Base-by-base conservation (phyloP, 2,113 vertebrate species). In the Thamnaconus septentrionalis region DNA sequence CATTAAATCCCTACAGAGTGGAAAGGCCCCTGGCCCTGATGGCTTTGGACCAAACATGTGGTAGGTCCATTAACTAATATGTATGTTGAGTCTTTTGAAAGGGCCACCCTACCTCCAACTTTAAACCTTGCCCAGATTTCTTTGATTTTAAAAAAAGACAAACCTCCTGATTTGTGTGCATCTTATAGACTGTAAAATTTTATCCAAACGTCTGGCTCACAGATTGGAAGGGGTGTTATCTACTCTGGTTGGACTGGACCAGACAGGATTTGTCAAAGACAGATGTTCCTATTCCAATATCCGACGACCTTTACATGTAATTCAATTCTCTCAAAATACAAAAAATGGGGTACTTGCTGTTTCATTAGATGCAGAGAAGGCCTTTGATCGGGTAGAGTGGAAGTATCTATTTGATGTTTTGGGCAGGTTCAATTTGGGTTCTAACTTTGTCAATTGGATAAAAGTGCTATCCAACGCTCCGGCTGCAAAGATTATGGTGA, bases 341-440 rank as follows among this genome's bases (percentile, higher is more conserved):
- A 31, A n/a, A 12, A 10, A 10, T 5, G 6, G 11, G 4, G 49
- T 53, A 7, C 51, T 53, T 6, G 5, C 12, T 52, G 50, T n/a
- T 52, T 52, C 50, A 31, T 31, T 31, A 31, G 18, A 31, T 31
- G 18, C 18, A 31, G 18, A 31, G 18, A 31, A 31, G 18, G 18
- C 18, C 18, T 31, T 31, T 31, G 18, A 31, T 31, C 18, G 18
- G 18, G 18, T 31, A 31, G 18, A 53, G 51, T 53, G 51, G 51
- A 6, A 18, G 12, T 53, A 53, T 53, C n/a, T 53, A 53, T 53
- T 53, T 31, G 51, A 53, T 53, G 51, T 39, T 53, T 18, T 53
- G 1, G 7, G 8, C 5, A 53, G 51, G 12, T 52, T 12, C 5
- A 18, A 18, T 18, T 18, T 52, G 6, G 31, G 52, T 4, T 53